Percentiles rank a stretch among this genome's conserved stretches.
phyloP scores from a whole-genome alignment of 2,888 invertebrate genomes.

The Drosophila mimica region DNA sequence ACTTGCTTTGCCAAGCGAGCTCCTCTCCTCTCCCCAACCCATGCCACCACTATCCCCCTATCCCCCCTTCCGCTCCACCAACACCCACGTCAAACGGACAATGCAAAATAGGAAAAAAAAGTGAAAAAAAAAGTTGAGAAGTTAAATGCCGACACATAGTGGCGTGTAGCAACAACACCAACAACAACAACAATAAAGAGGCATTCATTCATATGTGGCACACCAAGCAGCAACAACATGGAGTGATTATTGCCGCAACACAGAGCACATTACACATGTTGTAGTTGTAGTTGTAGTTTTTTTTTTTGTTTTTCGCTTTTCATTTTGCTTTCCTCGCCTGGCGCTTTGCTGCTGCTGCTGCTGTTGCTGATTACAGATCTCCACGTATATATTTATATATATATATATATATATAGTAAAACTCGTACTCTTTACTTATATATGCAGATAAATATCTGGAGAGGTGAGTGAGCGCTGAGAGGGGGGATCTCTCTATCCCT shows the following conservation, averaged over 20 bases:
- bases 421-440: constrained; percentile 62
- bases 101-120: constrained; percentile 60
- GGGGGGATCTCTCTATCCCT: background rate
- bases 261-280: constrained; percentile 75
- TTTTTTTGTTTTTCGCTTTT: constrained; percentile 27
- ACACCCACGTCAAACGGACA: constrained; percentile 64
- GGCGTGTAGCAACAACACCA: constrained; percentile 67
- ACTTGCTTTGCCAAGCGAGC: constrained; percentile 74
- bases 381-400: constrained; percentile 45
- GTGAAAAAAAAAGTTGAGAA: constrained; percentile 75
- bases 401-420: constrained; percentile 36
- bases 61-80: background rate
- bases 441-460: constrained; percentile 73
- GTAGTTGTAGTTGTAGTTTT: constrained; percentile 41
- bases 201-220: constrained; percentile 80
- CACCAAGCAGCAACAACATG: constrained; percentile 49
- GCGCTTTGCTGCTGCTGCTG: constrained; percentile 47
- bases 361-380: constrained; percentile 72
- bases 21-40: constrained; percentile 31
- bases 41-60: background rate
- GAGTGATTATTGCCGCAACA: constrained; percentile 80
- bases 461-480: background rate
- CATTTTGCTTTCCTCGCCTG: constrained; percentile 66
- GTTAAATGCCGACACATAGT: constrained; percentile 80
- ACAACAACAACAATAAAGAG: constrained; percentile 46